Evolutionary conservation across 2,888 invertebrate species (phyloP).

Genomic region (Synanthedon myopaeformis): DNA sequence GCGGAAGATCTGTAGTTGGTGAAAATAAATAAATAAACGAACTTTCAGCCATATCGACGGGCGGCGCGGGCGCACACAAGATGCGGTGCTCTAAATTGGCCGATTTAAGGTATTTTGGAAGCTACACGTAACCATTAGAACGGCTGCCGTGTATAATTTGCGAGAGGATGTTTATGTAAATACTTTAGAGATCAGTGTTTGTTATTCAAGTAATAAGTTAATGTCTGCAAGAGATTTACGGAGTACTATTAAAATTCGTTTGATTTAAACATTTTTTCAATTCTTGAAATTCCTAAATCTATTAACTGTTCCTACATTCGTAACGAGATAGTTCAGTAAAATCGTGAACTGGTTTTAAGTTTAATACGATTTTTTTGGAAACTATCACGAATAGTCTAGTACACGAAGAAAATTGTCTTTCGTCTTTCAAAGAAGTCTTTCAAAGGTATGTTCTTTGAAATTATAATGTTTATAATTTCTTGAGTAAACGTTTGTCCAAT

Average conservation of each 20-base stretch:
- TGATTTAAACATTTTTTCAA: too few relatives aligned
- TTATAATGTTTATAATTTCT: too few relatives aligned
- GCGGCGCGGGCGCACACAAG: conserved; percentile 44
- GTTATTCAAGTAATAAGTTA: conserved; percentile 20
- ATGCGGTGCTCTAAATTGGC: conserved; percentile 51
- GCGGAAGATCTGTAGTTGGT: conserved; percentile 42
- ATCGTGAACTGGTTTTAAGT: too few relatives aligned
- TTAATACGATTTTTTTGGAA: too few relatives aligned
- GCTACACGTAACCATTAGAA: conserved; percentile 14
- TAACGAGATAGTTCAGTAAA: too few relatives aligned
- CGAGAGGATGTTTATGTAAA: conserved; percentile 56
- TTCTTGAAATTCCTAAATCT: too few relatives aligned
- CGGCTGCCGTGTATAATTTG: conserved; percentile 30
- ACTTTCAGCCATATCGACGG: conserved; percentile 55
- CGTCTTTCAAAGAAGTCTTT: neutral
- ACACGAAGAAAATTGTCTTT: too few relatives aligned
- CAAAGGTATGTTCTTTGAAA: too few relatives aligned
- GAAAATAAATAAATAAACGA: conserved; percentile 61
- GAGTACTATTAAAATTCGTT: neutral
- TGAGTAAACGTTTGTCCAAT: too few relatives aligned
- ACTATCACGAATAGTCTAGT: too few relatives aligned
- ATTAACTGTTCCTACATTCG: too few relatives aligned
- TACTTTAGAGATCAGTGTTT: conserved; percentile 17
- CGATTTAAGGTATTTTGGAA: conserved; percentile 35
- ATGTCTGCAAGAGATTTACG: conserved; percentile 1